These are phyloP conservation scores for Stigmatopora argus DNA, from an alignment of 2,113 vertebrate species.

Conservation along the genomic window DNA sequence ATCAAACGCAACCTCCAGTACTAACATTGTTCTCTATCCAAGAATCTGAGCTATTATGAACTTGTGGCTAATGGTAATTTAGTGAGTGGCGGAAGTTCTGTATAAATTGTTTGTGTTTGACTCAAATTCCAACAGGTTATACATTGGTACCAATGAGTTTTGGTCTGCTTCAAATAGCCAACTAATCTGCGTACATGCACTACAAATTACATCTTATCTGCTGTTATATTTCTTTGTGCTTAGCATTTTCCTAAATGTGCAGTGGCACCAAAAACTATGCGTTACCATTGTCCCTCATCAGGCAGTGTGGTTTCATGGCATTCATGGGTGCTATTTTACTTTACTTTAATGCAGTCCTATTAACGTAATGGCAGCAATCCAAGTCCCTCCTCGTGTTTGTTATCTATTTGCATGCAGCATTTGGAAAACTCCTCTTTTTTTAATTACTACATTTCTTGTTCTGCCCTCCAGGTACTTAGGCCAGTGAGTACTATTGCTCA, in stretches of 20 bases:
- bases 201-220: too few species aligned
- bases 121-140: not conserved
- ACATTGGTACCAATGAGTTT: not conserved
- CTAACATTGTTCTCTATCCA: slow-evolving; percentile 10
- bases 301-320: not conserved
- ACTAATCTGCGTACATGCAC: too few species aligned
- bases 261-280: too few species aligned
- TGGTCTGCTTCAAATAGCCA: too few species aligned
- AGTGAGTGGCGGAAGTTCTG: slow-evolving; percentile 8
- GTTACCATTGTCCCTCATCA: not conserved
- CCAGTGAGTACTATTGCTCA: slow-evolving; percentile 31
- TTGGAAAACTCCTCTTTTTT: slow-evolving; percentile 40
- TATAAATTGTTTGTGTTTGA: not conserved
- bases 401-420: slow-evolving; percentile 32
- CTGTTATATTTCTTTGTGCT: too few species aligned
- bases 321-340: slow-evolving; percentile 23
- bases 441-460: slow-evolving; percentile 33
- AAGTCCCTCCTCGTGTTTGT: slow-evolving; percentile 21
- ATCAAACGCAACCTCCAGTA: slow-evolving; percentile 23
- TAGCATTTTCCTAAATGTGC: too few species aligned
- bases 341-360: slow-evolving; percentile 35
- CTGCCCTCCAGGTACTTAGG: slow-evolving; percentile 20
- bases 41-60: slow-evolving; percentile 5
- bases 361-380: slow-evolving; percentile 47
- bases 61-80: slow-evolving; percentile 6